These are phyloP conservation scores for Papilio dardanus DNA, from an alignment of 1,140 invertebrate species.

Conservation along the genomic window DNA sequence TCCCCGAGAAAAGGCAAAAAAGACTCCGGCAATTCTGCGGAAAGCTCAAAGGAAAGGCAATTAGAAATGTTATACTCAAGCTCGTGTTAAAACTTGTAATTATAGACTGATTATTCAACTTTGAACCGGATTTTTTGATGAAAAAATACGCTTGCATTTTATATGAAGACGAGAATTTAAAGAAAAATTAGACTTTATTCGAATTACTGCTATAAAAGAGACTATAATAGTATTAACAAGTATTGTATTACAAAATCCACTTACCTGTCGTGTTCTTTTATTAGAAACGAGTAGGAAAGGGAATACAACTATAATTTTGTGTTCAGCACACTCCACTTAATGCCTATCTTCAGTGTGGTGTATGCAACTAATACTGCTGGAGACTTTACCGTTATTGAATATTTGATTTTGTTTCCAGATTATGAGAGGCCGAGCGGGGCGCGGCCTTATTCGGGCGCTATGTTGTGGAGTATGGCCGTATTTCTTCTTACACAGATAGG, in stretches of 20 bases:
- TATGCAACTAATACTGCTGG: not conserved
- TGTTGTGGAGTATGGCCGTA: constrained; percentile 67
- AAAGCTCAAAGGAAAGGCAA: constrained; percentile 30
- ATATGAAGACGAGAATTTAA: constrained; percentile 37
- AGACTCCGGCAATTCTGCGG: not conserved
- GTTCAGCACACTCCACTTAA: no score
- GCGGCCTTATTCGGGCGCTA: constrained; percentile 67
- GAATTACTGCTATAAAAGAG: not conserved
- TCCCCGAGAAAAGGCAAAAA: constrained; percentile 10
- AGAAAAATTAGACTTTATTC: not conserved
- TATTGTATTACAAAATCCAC: no score
- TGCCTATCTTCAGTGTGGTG: no score
- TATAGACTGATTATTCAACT: constrained; percentile 16
- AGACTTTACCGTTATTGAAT: not conserved
- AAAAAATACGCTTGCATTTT: constrained; percentile 10
- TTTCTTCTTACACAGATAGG: constrained; percentile 72
- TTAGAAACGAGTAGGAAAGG: no score
- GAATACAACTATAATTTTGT: no score
- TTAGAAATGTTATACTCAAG: constrained; percentile 37
- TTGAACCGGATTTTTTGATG: not conserved
- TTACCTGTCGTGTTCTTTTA: no score
- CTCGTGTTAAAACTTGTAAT: constrained; percentile 20
- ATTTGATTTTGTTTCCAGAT: constrained; percentile 58
- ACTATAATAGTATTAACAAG: no score
- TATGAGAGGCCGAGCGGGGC: constrained; percentile 67